Conservation (phyloP, 2,888 invertebrate genomes). For the Eubasilissa splendida region DNA sequence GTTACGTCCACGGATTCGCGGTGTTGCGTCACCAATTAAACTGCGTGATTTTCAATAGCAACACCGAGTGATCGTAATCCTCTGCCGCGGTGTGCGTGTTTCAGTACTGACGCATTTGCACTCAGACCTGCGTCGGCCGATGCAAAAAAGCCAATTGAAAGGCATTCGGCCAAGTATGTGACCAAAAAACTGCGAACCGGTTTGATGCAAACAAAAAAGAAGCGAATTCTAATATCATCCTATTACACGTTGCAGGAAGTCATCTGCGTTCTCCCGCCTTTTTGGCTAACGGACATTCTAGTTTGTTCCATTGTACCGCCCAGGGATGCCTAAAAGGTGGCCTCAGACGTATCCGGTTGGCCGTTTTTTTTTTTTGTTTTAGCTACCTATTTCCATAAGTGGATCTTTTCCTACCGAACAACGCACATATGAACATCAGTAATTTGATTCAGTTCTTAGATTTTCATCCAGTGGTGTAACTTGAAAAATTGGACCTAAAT, state of each 20-base stretch:
- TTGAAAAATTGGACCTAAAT: too few relatives aligned
- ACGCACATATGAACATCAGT: too few relatives aligned
- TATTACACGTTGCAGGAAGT: conserved; percentile 52
- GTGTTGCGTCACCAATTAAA: too few relatives aligned
- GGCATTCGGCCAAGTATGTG: conserved; percentile 16
- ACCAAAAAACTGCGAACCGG: conserved; percentile 31
- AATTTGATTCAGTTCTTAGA: too few relatives aligned
- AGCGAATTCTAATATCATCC: conserved; percentile 43
- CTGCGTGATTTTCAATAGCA: too few relatives aligned
- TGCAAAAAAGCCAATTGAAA: conserved; percentile 21
- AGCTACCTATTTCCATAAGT: too few relatives aligned
- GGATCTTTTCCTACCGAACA: too few relatives aligned
- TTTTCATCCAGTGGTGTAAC: too few relatives aligned
- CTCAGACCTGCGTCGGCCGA: not conserved
- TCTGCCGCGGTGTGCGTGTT: not conserved
- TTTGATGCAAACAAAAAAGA: conserved; percentile 38
- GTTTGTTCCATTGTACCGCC: conserved; percentile 31
- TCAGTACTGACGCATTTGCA: conserved; percentile 6
- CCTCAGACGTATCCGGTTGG: not conserved
- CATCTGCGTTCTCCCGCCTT: conserved; percentile 45
- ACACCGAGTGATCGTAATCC: too few relatives aligned
- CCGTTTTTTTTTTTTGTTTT: not conserved
- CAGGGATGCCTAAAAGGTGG: not conserved
- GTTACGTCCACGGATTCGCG: too few relatives aligned
- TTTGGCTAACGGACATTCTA: conserved; percentile 49